Conservation (phyloP, 1,140 invertebrate species). For the Tribolium madens region DNA sequence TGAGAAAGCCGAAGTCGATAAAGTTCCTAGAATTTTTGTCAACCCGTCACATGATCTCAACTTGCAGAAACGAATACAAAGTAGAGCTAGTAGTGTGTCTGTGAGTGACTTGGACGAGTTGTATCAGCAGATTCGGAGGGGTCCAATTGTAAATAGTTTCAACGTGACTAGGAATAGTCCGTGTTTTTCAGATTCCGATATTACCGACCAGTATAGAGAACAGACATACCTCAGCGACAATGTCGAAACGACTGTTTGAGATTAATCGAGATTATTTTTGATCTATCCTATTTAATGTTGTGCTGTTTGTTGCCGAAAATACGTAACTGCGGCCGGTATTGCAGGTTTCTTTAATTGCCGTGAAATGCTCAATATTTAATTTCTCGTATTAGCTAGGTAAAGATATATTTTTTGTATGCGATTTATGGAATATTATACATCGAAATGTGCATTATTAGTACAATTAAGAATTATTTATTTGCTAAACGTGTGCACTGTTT, state of each 20-base stretch:
- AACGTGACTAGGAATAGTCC: conserved; percentile 53
- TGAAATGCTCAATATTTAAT: neutral
- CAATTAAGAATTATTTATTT: conserved; percentile 24
- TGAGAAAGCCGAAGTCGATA: conserved; percentile 59
- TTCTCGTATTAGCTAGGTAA: conserved; percentile 20
- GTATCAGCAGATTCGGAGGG: conserved; percentile 70
- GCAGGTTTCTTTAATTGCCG: neutral
- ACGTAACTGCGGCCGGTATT: neutral
- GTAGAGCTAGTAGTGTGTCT: conserved; percentile 64
- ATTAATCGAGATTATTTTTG: conserved; percentile 30
- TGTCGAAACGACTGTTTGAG: conserved; percentile 61
- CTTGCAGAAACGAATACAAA: conserved; percentile 54
- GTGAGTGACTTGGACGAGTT: conserved; percentile 71
- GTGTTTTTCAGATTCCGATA: conserved; percentile 63
- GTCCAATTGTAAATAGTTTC: conserved; percentile 47
- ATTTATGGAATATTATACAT: conserved; percentile 44
- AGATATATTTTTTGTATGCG: conserved; percentile 43
- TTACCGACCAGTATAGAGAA: conserved; percentile 51
- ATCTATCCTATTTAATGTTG: neutral
- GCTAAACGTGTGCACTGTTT: conserved; percentile 4
- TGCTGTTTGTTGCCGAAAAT: conserved; percentile 4
- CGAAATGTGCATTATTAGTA: conserved; percentile 49
- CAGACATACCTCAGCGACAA: conserved; percentile 52
- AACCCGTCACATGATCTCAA: conserved; percentile 57
- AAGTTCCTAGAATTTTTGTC: conserved; percentile 54